Percentiles rank a stretch among this genome's conserved stretches.
Evolutionary conservation across 2,797 vertebrate species (phyloP).

Genomic region (Cyprinella venusta): DNA sequence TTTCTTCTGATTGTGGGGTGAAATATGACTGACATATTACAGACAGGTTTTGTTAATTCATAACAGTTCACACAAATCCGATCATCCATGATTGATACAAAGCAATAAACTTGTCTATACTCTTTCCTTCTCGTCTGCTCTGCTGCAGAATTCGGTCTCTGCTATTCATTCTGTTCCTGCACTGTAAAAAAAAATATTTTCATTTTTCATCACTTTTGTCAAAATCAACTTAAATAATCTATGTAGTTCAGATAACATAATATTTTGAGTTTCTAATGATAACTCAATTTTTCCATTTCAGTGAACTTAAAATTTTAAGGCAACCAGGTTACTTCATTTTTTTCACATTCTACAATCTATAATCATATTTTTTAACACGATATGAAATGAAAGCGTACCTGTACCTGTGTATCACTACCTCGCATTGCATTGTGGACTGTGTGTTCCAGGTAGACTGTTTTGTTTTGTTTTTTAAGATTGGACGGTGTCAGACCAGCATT

Average conservation of each 20-base stretch:
- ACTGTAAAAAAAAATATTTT: too few species aligned
- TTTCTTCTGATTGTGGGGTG: not conserved
- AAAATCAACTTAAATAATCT: too few species aligned
- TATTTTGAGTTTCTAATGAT: too few species aligned
- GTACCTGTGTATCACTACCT: constrained; percentile 63
- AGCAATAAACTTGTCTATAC: not conserved
- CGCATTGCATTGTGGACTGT: constrained; percentile 43
- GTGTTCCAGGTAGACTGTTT: constrained; percentile 45
- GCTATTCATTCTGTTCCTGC: not conserved
- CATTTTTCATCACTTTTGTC: too few species aligned
- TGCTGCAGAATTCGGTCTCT: constrained; percentile 11
- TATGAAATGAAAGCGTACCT: constrained; percentile 44
- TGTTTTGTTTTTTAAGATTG: not conserved
- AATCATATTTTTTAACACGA: constrained; percentile 2
- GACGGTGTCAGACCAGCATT: constrained; percentile 3
- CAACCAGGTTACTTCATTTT: too few species aligned
- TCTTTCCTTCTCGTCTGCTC: constrained; percentile 3
- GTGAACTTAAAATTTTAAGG: too few species aligned
- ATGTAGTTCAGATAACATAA: too few species aligned
- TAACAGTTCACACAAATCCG: not conserved
- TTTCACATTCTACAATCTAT: constrained; percentile 1
- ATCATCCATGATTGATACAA: not conserved
- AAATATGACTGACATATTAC: not conserved
- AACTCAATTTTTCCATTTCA: too few species aligned
- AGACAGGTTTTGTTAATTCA: not conserved